Evolutionary conservation across 2,888 invertebrate genomes (phyloP), one percentile per base, ranked within the genome.

Genomic region (Acleris emargana): DNA sequence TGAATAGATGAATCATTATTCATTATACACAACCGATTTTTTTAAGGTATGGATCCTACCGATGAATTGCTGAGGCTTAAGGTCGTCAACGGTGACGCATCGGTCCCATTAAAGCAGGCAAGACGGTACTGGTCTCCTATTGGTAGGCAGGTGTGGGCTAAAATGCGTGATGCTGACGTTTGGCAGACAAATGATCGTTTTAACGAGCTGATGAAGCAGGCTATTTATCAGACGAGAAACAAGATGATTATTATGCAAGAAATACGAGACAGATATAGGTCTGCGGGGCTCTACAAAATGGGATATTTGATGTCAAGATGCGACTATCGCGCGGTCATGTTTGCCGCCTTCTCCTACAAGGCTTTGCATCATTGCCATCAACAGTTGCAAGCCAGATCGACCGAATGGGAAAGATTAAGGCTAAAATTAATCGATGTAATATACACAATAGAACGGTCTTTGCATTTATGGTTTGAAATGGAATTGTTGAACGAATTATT

Each of bases 131-230:
- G 6, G 6, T 6, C n/a, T 2, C 45, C 45, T n/a, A 1, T 0
- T 7, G 45, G 16, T 1, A 1, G 1, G 1, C 6, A 45, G 7
- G 1, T 1, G 3, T 2, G 2, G 0, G 5, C n/a, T n/a, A n/a
- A n/a, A n/a, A n/a, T n/a, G n/a, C n/a, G 1, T 5, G 43, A n/a
- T 0, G 43, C 5, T 4, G 43, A 43, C n/a, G 0, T 0, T 16
- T 43, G 5, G 16, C 1, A n/a, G n/a, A 6, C 1, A 0, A n/a
- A 13, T 6, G 1, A 6, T 3, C 45, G 45, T 7, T 1, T 45
- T 7, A 2, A n/a, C 6, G 45, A 45, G 1, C 45, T 45, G 1
- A 45, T 45, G 45, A 45, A 45, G 45, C 45, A 45, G 17, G 45
- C n/a, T 7, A 45, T 45, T 7, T 45, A 45, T n/a, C 45, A 45